phyloP scores from a whole-genome alignment of 2,797 vertebrate species.

The Hylomyscus alleni region DNA sequence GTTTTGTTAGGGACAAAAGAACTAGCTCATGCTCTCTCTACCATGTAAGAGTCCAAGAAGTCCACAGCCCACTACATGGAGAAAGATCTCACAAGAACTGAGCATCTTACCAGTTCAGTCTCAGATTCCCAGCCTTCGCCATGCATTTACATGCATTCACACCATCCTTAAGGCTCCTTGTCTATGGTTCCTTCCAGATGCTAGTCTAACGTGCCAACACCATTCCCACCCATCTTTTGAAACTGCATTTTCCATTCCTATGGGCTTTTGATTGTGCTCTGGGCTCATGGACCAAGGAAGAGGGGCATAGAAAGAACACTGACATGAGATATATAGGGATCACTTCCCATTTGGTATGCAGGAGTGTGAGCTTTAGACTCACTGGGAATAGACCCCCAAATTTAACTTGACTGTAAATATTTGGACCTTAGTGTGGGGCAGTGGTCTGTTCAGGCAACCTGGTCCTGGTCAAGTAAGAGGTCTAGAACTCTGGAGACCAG shows the following conservation, averaged over 20 bases:
- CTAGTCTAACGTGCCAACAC: background rate
- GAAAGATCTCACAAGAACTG: background rate
- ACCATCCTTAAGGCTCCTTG: background rate
- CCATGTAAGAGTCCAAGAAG: background rate
- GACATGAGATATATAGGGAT: too few relatives aligned
- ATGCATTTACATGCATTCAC: background rate
- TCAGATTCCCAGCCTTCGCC: background rate
- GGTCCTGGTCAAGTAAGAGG: too few relatives aligned
- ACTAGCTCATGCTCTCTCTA: background rate
- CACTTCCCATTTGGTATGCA: background rate
- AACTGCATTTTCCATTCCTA: background rate
- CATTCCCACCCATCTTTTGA: background rate
- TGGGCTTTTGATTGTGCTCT: background rate
- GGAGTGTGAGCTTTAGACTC: background rate
- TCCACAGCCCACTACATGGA: background rate
- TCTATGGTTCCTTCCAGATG: background rate
- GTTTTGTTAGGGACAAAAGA: background rate
- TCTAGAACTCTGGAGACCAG: too few relatives aligned
- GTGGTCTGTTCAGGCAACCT: too few relatives aligned
- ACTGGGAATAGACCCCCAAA: background rate
- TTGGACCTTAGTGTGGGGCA: too few relatives aligned
- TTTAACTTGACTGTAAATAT: background rate
- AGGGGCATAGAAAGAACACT: background rate
- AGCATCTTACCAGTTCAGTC: background rate
- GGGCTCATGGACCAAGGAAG: rapidly evolving